A percentile compares a stretch with the other conserved stretches of the same genome.
phyloP scores from a whole-genome alignment of 2,797 vertebrate genomes.

The Fringilla coelebs region DNA sequence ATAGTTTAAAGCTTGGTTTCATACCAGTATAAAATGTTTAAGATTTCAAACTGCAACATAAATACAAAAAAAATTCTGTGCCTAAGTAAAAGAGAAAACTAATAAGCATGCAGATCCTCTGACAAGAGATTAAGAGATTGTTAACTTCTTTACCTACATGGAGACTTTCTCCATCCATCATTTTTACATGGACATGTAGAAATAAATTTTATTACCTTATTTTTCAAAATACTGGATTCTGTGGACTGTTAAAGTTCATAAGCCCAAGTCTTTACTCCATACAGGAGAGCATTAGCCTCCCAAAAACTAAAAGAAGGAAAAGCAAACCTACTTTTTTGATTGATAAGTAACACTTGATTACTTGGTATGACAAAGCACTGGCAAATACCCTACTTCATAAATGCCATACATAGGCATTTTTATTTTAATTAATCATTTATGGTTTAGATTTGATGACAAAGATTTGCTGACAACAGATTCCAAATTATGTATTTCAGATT shows the following conservation, averaged over 20 bases:
- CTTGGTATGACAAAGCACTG: neutral
- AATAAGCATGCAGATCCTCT: neutral
- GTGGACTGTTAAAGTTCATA: neutral
- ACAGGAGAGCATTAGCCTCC: neutral
- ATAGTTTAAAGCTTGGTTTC: neutral
- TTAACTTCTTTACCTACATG: neutral
- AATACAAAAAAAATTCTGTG: neutral
- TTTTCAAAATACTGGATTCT: neutral
- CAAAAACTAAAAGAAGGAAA: neutral
- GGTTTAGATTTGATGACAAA: neutral
- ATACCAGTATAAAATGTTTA: neutral
- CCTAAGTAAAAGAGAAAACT: neutral
- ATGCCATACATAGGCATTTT: neutral
- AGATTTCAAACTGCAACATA: neutral
- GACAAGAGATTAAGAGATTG: neutral
- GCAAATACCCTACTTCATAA: neutral
- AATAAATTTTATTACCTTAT: neutral
- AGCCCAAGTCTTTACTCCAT: neutral
- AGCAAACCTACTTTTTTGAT: neutral
- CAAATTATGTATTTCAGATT: constrained; percentile 77
- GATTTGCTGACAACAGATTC: neutral
- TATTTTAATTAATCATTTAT: neutral
- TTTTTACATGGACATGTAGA: neutral
- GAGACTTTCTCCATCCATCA: neutral
- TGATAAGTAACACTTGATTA: neutral